phyloP scores from a whole-genome alignment of 2,888 invertebrate genomes.

The Margaritifera margaritifera region DNA sequence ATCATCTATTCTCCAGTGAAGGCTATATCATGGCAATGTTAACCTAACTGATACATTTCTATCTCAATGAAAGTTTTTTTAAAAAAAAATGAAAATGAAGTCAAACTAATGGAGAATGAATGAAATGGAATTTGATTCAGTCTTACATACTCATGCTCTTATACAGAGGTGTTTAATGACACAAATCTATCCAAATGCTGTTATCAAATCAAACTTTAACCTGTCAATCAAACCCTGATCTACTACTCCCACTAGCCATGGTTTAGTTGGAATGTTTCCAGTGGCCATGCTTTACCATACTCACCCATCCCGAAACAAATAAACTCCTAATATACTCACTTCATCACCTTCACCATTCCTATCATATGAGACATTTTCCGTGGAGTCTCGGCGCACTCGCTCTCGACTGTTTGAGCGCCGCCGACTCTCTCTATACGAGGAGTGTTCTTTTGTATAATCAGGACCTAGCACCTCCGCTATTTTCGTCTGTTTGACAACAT shows the following conservation, averaged over 20 bases:
- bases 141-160: no score
- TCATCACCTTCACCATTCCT: slow-evolving; percentile 78
- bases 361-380: slow-evolving; percentile 79
- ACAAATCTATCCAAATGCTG: not conserved
- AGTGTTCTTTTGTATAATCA: slow-evolving; percentile 69
- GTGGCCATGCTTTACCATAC: slow-evolving; percentile 58
- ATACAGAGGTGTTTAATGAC: no score
- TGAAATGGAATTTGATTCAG: no score
- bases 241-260: slow-evolving; percentile 4
- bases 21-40: no score
- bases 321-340: slow-evolving; percentile 77
- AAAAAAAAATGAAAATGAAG: no score
- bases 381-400: slow-evolving; percentile 78
- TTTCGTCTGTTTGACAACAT: slow-evolving; percentile 93
- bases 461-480: slow-evolving; percentile 83
- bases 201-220: not conserved
- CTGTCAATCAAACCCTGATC: slow-evolving; percentile 4
- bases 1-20: no score
- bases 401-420: slow-evolving; percentile 77
- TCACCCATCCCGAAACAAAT: slow-evolving; percentile 46
- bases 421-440: slow-evolving; percentile 63
- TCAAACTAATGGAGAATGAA: no score
- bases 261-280: slow-evolving; percentile 39
- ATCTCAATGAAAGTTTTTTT: no score
- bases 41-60: no score